These are phyloP conservation scores for Operophtera brumata DNA, from an alignment of 2,888 invertebrate species.

Conservation along the genomic window DNA sequence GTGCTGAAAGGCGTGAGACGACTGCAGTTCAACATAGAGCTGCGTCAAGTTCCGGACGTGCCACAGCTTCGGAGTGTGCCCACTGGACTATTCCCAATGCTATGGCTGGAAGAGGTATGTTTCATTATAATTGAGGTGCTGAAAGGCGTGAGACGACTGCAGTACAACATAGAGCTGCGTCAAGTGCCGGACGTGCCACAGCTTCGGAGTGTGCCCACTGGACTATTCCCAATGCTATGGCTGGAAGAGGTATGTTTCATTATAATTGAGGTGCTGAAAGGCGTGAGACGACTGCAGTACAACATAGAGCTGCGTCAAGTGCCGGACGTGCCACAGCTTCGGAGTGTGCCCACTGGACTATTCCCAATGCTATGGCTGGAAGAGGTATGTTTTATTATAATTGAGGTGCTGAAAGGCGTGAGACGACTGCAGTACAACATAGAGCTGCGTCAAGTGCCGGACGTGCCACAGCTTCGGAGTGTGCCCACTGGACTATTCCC, in stretches of 20 bases:
- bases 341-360: constrained; percentile 75
- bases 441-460: constrained; percentile 64
- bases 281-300: constrained; percentile 77
- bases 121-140: constrained; percentile 60
- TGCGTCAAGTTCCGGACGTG: constrained; percentile 63
- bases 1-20: constrained; percentile 75
- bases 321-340: constrained; percentile 65
- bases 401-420: constrained; percentile 73
- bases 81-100: constrained; percentile 79
- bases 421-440: constrained; percentile 81
- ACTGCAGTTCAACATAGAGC: constrained; percentile 79
- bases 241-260: constrained; percentile 74
- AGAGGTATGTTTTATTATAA: constrained; percentile 62
- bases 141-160: constrained; percentile 73
- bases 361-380: constrained; percentile 82
- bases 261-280: constrained; percentile 68
- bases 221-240: constrained; percentile 82
- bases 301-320: constrained; percentile 76
- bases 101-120: constrained; percentile 82
- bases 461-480: constrained; percentile 67
- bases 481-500: constrained; percentile 81
- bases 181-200: constrained; percentile 63
- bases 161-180: constrained; percentile 79
- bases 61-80: constrained; percentile 73
- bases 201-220: constrained; percentile 74